phyloP scores from a whole-genome alignment of 2,113 vertebrate species.

The Paramisgurnus dabryanus region DNA sequence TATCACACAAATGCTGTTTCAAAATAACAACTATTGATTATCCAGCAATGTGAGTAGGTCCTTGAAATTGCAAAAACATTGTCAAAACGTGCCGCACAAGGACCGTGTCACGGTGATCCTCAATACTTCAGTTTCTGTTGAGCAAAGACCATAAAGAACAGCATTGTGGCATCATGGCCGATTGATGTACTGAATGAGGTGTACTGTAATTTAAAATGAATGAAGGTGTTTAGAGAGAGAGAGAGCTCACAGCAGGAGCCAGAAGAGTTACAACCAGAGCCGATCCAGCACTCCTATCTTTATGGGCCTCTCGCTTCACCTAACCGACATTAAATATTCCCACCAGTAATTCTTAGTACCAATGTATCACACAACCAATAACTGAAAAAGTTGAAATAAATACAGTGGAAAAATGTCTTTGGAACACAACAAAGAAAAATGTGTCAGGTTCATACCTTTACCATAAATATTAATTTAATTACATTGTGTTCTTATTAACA shows the following conservation, averaged over 20 bases:
- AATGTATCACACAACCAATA: background rate
- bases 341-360: constrained; percentile 14
- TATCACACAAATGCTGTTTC: background rate
- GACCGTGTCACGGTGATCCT: constrained; percentile 43
- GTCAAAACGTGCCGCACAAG: constrained; percentile 39
- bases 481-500: constrained; percentile 14
- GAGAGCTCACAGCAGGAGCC: constrained; percentile 16
- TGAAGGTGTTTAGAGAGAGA: constrained; percentile 41
- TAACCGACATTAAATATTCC: constrained; percentile 18
- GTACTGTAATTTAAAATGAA: constrained; percentile 46
- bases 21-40: constrained; percentile 36
- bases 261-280: constrained; percentile 23
- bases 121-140: constrained; percentile 29
- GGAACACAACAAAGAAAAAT: background rate
- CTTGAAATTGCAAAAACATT: constrained; percentile 36
- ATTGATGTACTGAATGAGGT: constrained; percentile 8
- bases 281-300: constrained; percentile 7
- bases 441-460: constrained; percentile 12
- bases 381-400: background rate
- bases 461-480: constrained; percentile 3
- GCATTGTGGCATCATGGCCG: constrained; percentile 1
- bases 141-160: constrained; percentile 41
- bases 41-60: constrained; percentile 14
- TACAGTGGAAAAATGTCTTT: background rate
- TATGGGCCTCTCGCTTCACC: constrained; percentile 17